phyloP scores from a whole-genome alignment of 1,140 invertebrate genomes.

The Hyles euphorbiae region DNA sequence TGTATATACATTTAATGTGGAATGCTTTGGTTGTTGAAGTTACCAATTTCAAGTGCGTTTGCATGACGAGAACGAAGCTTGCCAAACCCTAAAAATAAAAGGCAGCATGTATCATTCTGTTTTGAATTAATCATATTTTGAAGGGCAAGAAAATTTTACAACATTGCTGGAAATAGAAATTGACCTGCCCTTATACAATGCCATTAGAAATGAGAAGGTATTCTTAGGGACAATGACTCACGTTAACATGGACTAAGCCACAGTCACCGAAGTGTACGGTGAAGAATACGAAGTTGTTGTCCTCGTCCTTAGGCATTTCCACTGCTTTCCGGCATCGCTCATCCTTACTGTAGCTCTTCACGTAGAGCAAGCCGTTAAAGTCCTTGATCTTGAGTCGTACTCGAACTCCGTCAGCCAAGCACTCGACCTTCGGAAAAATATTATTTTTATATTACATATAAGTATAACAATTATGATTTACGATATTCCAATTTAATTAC shows the following conservation, averaged over 20 bases:
- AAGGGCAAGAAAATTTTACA: no score
- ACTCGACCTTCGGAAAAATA: slow-evolving; percentile 77
- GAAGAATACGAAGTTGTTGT: slow-evolving; percentile 86
- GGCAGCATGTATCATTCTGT: no score
- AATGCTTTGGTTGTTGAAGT: slow-evolving; percentile 96
- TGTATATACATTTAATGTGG: slow-evolving; percentile 95
- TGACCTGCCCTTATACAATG: no score
- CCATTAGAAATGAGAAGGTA: no score
- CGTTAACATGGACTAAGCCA: slow-evolving; percentile 92
- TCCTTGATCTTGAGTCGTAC: slow-evolving; percentile 89
- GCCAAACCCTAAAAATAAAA: slow-evolving; percentile 84
- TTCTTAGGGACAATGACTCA: slow-evolving; percentile 62
- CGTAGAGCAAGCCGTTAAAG: slow-evolving; percentile 94
- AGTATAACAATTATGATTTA: not conserved
- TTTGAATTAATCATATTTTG: no score
- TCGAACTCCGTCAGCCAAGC: slow-evolving; percentile 93
- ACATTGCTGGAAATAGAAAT: no score
- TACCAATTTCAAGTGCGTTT: slow-evolving; percentile 96
- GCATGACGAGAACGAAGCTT: slow-evolving; percentile 94
- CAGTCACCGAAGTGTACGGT: slow-evolving; percentile 95
- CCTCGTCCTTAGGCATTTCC: slow-evolving; percentile 81
- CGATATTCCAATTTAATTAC: no score
- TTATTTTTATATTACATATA: slow-evolving; percentile 1
- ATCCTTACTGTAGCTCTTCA: slow-evolving; percentile 95
- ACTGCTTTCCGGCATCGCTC: slow-evolving; percentile 90